These are phyloP conservation scores for Calvadosia cruxmelitensis DNA, from an alignment of 30 jellyfish, hydroid and myxozoan species.

Conservation along the genomic window DNA sequence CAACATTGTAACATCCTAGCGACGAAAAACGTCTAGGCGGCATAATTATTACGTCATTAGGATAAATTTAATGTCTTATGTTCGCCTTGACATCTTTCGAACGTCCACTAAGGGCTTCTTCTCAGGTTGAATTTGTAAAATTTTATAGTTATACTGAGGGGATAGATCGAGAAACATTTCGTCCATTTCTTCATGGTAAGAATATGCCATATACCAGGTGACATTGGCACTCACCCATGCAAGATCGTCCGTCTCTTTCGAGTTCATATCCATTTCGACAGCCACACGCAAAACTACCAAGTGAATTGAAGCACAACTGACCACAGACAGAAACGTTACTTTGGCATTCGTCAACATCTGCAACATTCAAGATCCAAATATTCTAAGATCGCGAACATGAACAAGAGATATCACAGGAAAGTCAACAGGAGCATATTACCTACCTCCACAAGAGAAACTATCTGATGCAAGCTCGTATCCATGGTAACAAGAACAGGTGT, in stretches of 20 bases:
- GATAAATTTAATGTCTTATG: too few species aligned
- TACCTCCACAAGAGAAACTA: constrained; percentile 3
- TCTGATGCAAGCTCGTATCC: neutral
- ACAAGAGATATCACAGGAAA: neutral
- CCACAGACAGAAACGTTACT: constrained; percentile 28
- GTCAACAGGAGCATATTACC: neutral
- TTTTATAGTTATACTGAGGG: too few species aligned
- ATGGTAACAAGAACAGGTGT: neutral
- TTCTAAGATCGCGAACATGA: neutral
- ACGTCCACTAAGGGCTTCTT: too few species aligned
- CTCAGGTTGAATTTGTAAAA: too few species aligned
- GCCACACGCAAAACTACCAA: constrained; percentile 53
- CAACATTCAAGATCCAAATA: neutral
- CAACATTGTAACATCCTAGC: too few species aligned
- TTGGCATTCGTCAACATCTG: constrained; percentile 73
- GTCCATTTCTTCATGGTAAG: too few species aligned
- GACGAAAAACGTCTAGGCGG: too few species aligned
- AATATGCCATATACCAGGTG: too few species aligned
- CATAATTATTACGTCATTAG: too few species aligned
- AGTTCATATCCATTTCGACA: constrained; percentile 58
- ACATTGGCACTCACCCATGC: constrained; percentile 19
- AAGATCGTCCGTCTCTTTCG: constrained; percentile 12
- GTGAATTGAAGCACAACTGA: constrained; percentile 58
- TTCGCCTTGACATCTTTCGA: too few species aligned
- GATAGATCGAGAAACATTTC: too few species aligned